Percentiles rank a stretch among this genome's conserved stretches.
phyloP scores from a whole-genome alignment of 2,113 vertebrate genomes.

The Pterocles gutturalis region DNA sequence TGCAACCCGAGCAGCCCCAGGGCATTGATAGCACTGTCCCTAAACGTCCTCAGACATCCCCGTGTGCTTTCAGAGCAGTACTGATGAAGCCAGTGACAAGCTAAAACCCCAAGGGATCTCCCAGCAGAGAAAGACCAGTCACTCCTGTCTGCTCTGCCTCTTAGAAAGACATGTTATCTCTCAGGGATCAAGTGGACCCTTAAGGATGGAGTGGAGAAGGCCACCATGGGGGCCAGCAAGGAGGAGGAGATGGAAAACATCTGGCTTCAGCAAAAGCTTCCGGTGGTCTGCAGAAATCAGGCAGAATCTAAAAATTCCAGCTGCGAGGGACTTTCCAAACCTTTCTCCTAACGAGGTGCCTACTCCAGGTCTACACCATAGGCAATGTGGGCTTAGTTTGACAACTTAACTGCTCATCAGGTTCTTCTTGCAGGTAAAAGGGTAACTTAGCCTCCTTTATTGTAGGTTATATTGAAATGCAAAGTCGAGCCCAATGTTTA shows the following conservation, averaged over 20 bases:
- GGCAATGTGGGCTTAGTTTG: not conserved
- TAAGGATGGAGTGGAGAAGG: not conserved
- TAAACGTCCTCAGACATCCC: not conserved
- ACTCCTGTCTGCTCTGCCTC: not conserved
- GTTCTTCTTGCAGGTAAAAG: not conserved
- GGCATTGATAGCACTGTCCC: not conserved
- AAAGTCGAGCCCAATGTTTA: not conserved
- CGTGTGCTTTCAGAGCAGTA: not conserved
- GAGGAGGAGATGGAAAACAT: not conserved
- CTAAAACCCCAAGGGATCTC: not conserved
- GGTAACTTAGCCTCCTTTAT: not conserved
- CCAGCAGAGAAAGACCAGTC: not conserved
- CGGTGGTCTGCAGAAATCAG: not conserved
- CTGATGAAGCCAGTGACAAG: not conserved
- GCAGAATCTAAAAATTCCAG: not conserved
- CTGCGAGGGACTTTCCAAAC: not conserved
- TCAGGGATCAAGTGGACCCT: not conserved
- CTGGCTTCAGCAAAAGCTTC: not conserved
- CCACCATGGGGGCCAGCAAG: not conserved
- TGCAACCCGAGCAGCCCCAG: not conserved
- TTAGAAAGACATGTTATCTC: not conserved
- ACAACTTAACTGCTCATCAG: not conserved
- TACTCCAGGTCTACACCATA: not conserved
- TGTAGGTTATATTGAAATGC: not conserved
- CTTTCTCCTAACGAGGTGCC: not conserved